Evolutionary conservation across 2,888 invertebrate genomes (phyloP).

Genomic region (Apamea monoglypha): DNA sequence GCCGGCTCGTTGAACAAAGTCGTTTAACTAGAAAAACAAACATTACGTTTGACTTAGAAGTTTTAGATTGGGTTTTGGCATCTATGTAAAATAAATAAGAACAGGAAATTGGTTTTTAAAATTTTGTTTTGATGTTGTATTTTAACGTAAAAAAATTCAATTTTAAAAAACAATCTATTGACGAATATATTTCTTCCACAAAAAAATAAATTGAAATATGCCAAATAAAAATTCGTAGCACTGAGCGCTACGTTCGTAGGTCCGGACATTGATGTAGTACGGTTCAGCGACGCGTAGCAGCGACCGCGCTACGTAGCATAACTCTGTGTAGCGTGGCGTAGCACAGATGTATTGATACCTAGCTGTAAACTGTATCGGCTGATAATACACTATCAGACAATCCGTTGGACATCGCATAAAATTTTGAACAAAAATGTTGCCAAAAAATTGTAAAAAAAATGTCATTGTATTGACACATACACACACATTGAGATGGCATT

Average conservation of each 20-base stretch:
- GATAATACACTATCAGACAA: constrained; percentile 1
- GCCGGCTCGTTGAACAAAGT: constrained; percentile 65
- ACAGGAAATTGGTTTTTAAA: constrained; percentile 39
- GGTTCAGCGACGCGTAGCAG: constrained; percentile 60
- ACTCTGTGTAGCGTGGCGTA: constrained; percentile 50
- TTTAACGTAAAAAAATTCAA: background rate
- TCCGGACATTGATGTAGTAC: constrained; percentile 60
- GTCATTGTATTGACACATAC: too few species aligned
- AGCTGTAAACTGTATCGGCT: constrained; percentile 18
- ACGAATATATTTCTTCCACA: background rate
- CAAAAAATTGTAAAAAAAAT: background rate
- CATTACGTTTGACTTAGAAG: constrained; percentile 71
- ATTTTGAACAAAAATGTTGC: background rate
- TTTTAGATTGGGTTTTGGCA: constrained; percentile 69
- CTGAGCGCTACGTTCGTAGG: constrained; percentile 55
- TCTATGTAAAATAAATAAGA: constrained; percentile 45
- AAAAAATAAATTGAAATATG: constrained; percentile 52
- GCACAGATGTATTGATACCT: constrained; percentile 46
- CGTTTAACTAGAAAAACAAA: constrained; percentile 75
- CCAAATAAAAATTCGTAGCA: constrained; percentile 44
- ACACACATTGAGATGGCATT: background rate
- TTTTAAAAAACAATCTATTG: constrained; percentile 41
- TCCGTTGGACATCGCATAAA: background rate
- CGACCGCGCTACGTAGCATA: constrained; percentile 47
- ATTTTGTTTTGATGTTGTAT: constrained; percentile 21